Conservation (phyloP, 2,113 vertebrate species). For the Lophius piscatorius region DNA sequence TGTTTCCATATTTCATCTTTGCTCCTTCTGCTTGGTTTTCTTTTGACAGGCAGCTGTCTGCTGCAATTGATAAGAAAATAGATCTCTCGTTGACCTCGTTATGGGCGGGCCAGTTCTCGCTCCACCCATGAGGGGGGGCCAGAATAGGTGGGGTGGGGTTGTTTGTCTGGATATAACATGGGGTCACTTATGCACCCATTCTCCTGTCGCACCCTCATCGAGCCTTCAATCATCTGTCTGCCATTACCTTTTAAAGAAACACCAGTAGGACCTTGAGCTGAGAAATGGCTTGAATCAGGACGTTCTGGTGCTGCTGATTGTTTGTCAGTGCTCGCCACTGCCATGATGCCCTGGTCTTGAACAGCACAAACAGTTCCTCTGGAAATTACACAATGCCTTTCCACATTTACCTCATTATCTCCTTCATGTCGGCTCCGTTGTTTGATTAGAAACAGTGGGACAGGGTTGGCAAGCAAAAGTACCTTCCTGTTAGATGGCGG, state of each 20-base stretch:
- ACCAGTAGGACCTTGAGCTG: no score
- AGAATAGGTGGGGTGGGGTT: conserved; percentile 33
- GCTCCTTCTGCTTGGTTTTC: conserved; percentile 22
- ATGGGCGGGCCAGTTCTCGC: conserved; percentile 40
- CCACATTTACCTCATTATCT: background rate
- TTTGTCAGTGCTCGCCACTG: conserved; percentile 53
- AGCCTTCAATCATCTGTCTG: conserved; percentile 21
- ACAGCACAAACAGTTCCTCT: conserved; percentile 72
- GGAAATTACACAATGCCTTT: conserved; percentile 56
- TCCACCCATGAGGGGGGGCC: conserved; percentile 7
- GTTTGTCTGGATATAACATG: conserved; percentile 41
- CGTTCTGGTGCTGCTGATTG: conserved; percentile 41
- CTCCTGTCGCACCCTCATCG: background rate
- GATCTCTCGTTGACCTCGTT: conserved; percentile 55
- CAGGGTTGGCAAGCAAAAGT: no score
- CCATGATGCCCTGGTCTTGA: conserved; percentile 54
- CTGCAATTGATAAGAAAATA: conserved; percentile 49
- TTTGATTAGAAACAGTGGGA: no score
- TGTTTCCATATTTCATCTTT: conserved; percentile 40
- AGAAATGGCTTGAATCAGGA: no score
- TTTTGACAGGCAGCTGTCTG: conserved; percentile 70
- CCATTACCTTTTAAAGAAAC: conserved; percentile 19
- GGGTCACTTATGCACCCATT: conserved; percentile 20
- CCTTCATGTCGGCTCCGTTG: conserved; percentile 11
- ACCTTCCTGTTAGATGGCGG: no score